These are phyloP conservation scores for Drosophila arawakana DNA, from an alignment of 1,140 invertebrate species.

Conservation along the genomic window DNA sequence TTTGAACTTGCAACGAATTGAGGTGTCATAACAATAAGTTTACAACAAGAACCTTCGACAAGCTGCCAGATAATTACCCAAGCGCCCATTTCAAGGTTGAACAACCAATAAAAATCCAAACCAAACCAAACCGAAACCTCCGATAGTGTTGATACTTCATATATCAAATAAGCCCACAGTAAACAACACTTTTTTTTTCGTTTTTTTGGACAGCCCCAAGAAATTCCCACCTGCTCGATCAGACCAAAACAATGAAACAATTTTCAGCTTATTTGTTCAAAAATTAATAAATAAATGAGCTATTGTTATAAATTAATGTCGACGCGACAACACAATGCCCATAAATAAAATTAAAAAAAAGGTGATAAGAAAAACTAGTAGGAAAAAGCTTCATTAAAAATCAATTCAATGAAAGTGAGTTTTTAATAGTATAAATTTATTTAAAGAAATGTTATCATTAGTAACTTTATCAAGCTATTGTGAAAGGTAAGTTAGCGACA, in stretches of 20 bases:
- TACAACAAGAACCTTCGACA: conserved; percentile 46
- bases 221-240: conserved; percentile 42
- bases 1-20: conserved; percentile 40
- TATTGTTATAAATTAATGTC: conserved; percentile 61
- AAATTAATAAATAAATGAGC: conserved; percentile 66
- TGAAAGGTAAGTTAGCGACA: conserved; percentile 15
- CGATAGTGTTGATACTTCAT: conserved; percentile 13
- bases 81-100: conserved; percentile 39
- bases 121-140: not conserved
- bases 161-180: conserved; percentile 35
- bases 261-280: conserved; percentile 63
- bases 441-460: not conserved
- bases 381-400: conserved; percentile 9
- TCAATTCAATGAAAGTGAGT: not conserved
- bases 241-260: conserved; percentile 44
- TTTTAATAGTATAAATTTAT: not conserved
- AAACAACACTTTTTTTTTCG: conserved; percentile 18
- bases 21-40: conserved; percentile 28
- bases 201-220: conserved; percentile 41
- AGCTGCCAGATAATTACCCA: conserved; percentile 29
- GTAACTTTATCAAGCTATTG: not conserved
- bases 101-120: conserved; percentile 18
- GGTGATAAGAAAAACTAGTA: conserved; percentile 24
- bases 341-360: not conserved
- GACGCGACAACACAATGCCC: conserved; percentile 35